Conservation (phyloP, 2,797 vertebrate species). For the Philypnodon macrostomus region DNA sequence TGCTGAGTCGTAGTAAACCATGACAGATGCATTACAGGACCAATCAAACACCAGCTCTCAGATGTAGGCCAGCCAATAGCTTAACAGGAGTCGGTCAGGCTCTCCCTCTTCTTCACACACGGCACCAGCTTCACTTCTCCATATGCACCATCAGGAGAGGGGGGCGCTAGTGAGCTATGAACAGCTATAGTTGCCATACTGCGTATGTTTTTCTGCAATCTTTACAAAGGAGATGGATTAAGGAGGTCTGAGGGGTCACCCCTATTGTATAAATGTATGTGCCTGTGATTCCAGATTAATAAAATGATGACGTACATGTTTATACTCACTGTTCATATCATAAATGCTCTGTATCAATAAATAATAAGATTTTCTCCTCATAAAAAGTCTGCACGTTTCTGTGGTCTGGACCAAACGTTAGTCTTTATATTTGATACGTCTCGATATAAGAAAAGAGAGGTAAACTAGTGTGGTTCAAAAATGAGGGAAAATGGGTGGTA, state of each 20-base stretch:
- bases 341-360: too few species aligned
- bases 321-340: too few species aligned
- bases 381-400: too few species aligned
- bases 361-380: too few species aligned
- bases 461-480: slow-evolving; percentile 44
- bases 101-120: slow-evolving; percentile 44
- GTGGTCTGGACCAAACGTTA: not conserved
- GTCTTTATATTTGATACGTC: too few species aligned
- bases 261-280: too few species aligned
- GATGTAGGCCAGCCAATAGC: slow-evolving; percentile 71
- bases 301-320: too few species aligned
- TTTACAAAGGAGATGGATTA: slow-evolving; percentile 10
- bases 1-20: slow-evolving; percentile 54
- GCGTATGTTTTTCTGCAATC: slow-evolving; percentile 25
- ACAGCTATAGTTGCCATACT: slow-evolving; percentile 34
- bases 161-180: slow-evolving; percentile 54
- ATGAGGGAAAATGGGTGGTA: slow-evolving; percentile 71
- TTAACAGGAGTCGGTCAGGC: slow-evolving; percentile 46
- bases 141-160: slow-evolving; percentile 32
- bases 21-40: slow-evolving; percentile 41
- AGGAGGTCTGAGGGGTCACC: not conserved
- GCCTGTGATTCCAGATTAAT: too few species aligned
- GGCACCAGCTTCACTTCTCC: slow-evolving; percentile 32
- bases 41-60: slow-evolving; percentile 53
- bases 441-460: slow-evolving; percentile 6